These are phyloP conservation scores for Ceyx erithaca DNA, from an alignment of 2,797 vertebrate species.

Conservation along the genomic window DNA sequence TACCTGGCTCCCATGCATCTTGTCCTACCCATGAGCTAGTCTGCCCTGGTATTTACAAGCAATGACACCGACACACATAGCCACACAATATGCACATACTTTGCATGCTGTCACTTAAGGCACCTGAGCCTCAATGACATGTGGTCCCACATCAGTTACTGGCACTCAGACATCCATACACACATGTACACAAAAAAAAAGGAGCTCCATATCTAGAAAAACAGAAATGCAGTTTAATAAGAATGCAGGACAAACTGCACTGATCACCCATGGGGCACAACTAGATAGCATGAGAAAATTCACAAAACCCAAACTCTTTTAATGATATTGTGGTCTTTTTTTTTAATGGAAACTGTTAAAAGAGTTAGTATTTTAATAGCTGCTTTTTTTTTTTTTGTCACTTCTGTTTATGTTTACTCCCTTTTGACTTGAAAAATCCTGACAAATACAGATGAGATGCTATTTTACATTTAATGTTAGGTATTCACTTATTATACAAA, in stretches of 20 bases:
- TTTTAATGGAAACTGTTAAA: not conserved
- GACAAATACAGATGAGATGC: fast-evolving
- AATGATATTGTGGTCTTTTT: no score
- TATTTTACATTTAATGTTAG: not conserved
- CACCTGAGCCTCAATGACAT: not conserved
- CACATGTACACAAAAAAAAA: not conserved
- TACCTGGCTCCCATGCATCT: not conserved
- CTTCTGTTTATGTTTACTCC: not conserved
- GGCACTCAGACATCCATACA: not conserved
- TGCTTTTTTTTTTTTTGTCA: not conserved
- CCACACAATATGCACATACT: not conserved
- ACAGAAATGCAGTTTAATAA: not conserved
- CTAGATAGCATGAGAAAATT: no score
- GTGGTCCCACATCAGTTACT: not conserved
- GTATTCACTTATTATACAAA: not conserved
- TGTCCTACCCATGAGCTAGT: not conserved
- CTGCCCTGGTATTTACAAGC: not conserved
- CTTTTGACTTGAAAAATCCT: not conserved
- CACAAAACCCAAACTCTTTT: no score
- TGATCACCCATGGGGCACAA: not conserved
- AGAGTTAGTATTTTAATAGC: not conserved
- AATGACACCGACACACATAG: not conserved
- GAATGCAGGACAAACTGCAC: not conserved
- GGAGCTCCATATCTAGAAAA: not conserved
- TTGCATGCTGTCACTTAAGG: not conserved